Base-by-base conservation (phyloP, 92 coral and sea anemone species). In the Zoanthus solanderi region DNA sequence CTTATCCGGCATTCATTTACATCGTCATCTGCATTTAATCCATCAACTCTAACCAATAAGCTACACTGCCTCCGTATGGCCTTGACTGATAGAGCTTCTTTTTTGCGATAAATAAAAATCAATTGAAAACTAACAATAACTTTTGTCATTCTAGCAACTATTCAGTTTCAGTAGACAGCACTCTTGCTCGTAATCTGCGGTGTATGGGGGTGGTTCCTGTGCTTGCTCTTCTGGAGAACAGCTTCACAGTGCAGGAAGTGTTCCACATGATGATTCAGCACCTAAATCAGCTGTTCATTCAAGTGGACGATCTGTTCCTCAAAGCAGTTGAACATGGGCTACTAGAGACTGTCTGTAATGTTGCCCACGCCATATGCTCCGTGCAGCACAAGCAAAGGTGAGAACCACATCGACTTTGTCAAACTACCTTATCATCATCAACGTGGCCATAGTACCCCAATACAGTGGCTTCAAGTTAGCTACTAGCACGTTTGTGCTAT, bases 271-370 rank as follows among this genome's bases (percentile, higher is more conserved):
- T 96, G 53, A 88, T 94, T 72, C 98, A 92, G 84, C 98, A 92
- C 66, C 84, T 96, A 7, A 93, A 95, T 56, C 98, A 93, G 76
- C 75, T 95, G 9, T 94, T 96, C 84, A 91, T 93, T 75, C 92
- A 86, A 88, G 96, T 96, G 58, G 99, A 96, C 76, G 95, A 95
- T 69, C 92, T 96, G 85, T 91, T 95, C 65, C 88, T 97, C 6
- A 91, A 95, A 52, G 98, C 99, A 48, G 94, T 94, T 18, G 98
- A 93, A 52, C 96, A 97, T 47, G 99, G 99, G 44, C 88, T 97
- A 76, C 73, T 97, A 67, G 94, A 95, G 77, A 97, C 99, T 6
- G 67, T 97, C 28, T 93, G 95, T 61, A 97, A 95, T 78, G 97
- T 94, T 63, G 87, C 93, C 17, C 84, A 88, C 65, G 96, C 95